These are phyloP conservation scores for Dendronephthya gigantea DNA, from an alignment of 64 coral and sea anemone species.

Conservation along the genomic window DNA sequence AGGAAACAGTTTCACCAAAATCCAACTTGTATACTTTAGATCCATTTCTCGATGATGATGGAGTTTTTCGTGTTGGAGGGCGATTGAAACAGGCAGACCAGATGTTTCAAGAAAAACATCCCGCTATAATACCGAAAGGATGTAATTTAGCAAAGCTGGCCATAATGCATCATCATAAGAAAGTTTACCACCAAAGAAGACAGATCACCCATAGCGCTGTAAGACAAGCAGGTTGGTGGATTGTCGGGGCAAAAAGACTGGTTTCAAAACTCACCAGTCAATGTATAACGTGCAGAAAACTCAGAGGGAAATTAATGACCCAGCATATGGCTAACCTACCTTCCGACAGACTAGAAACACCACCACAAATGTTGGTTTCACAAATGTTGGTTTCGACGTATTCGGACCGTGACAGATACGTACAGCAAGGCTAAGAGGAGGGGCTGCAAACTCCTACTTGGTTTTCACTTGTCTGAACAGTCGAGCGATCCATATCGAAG, in stretches of 20 bases:
- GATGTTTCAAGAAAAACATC: not conserved
- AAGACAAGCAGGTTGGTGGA: too few relatives aligned
- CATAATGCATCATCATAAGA: too few relatives aligned
- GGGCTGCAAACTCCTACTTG: too few relatives aligned
- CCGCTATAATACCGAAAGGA: not conserved
- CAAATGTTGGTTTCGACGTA: slow-evolving; percentile 24
- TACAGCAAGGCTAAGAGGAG: too few relatives aligned
- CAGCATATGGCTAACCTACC: slow-evolving; percentile 14
- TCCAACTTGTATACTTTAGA: too few relatives aligned
- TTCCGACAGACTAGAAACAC: not conserved
- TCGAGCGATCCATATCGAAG: slow-evolving; percentile 21
- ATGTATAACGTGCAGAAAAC: not conserved
- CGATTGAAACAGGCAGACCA: not conserved
- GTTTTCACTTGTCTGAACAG: too few relatives aligned
- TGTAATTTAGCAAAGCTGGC: not conserved
- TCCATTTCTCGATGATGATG: too few relatives aligned
- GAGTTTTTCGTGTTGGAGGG: too few relatives aligned
- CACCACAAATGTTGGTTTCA: slow-evolving; percentile 24
- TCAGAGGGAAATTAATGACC: not conserved
- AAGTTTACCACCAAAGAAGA: too few relatives aligned
- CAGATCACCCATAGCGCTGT: too few relatives aligned
- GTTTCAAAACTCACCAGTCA: too few relatives aligned
- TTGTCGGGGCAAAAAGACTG: too few relatives aligned
- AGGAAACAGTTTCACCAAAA: not conserved
- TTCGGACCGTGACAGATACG: slow-evolving; percentile 2